Conservation (phyloP, 2,888 invertebrate species). For the Synanthedon tipuliformis region DNA sequence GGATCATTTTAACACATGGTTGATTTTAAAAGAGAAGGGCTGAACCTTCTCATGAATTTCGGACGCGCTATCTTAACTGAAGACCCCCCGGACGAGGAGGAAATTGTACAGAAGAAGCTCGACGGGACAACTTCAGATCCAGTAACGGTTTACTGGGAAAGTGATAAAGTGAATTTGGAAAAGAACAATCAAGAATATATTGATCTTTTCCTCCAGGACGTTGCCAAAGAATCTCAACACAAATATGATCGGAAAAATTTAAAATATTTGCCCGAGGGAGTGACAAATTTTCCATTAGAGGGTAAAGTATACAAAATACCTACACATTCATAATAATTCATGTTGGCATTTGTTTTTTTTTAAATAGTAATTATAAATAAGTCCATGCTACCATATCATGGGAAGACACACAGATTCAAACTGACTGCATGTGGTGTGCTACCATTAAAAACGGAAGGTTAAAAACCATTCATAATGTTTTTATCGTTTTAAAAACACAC, state of each 20-base stretch:
- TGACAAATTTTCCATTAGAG: slow-evolving; percentile 36
- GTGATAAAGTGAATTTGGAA: slow-evolving; percentile 38
- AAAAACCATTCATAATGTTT: too few species aligned
- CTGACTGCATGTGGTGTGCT: slow-evolving; percentile 38
- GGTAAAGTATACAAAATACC: slow-evolving; percentile 28
- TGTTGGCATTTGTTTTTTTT: not conserved
- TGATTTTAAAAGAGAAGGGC: slow-evolving; percentile 53
- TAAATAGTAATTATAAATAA: not conserved
- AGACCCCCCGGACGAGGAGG: slow-evolving; percentile 31
- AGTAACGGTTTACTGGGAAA: slow-evolving; percentile 63
- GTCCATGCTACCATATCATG: slow-evolving; percentile 3
- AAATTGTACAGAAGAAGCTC: slow-evolving; percentile 9
- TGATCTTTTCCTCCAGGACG: slow-evolving; percentile 50
- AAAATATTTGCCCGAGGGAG: slow-evolving; percentile 38
- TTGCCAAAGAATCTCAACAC: slow-evolving; percentile 57
- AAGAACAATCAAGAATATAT: slow-evolving; percentile 45
- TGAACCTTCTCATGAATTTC: slow-evolving; percentile 55
- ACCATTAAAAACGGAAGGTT: not conserved
- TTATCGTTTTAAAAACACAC: not conserved
- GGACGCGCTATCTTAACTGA: slow-evolving; percentile 25
- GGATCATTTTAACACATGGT: slow-evolving; percentile 51
- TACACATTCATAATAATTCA: not conserved
- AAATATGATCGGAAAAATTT: slow-evolving; percentile 44
- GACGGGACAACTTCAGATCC: slow-evolving; percentile 24
- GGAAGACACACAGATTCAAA: slow-evolving; percentile 65